A percentile compares a stretch with the other conserved stretches of the same genome.
Evolutionary conservation across 1,140 invertebrate species (phyloP).

Genomic region (Colletes gigas): DNA sequence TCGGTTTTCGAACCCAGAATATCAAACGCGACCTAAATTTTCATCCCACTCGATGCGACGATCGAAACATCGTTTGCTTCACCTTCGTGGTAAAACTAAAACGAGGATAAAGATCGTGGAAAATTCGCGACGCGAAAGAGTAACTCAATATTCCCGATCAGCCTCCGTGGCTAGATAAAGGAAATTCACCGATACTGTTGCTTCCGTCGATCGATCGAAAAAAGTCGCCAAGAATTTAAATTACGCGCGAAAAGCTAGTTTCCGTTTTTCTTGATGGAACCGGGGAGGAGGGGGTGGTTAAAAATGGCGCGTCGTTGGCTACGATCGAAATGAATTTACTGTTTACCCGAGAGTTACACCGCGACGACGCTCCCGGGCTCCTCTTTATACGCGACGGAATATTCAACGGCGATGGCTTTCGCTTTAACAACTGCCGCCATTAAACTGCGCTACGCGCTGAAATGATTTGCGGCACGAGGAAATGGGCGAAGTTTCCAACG

Average conservation of each 20-base stretch:
- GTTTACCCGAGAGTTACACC: conserved; percentile 64
- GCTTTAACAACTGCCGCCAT: background rate
- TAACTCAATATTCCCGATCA: conserved; percentile 65
- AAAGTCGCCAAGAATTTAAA: no score
- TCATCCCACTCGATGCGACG: background rate
- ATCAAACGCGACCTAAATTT: conserved; percentile 24
- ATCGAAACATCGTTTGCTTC: conserved; percentile 26
- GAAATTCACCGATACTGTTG: no score
- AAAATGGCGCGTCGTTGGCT: conserved; percentile 49
- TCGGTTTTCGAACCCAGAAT: background rate
- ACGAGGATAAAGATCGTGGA: conserved; percentile 20
- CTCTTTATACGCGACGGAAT: conserved; percentile 55
- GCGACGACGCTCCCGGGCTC: conserved; percentile 25
- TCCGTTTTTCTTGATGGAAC: background rate
- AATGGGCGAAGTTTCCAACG: conserved; percentile 10
- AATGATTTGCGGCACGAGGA: conserved; percentile 18
- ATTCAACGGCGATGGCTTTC: conserved; percentile 44
- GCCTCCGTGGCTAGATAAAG: conserved; percentile 54
- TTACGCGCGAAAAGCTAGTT: no score
- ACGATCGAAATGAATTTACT: conserved; percentile 72
- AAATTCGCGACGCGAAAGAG: conserved; percentile 27
- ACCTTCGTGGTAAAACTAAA: conserved; percentile 1
- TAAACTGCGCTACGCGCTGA: background rate
- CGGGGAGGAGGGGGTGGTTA: no score
- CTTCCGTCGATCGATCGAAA: no score